A percentile compares a stretch with the other conserved stretches of the same genome.
Evolutionary conservation across 2,888 invertebrate species (phyloP).

Genomic region (Hemaris fuciformis): DNA sequence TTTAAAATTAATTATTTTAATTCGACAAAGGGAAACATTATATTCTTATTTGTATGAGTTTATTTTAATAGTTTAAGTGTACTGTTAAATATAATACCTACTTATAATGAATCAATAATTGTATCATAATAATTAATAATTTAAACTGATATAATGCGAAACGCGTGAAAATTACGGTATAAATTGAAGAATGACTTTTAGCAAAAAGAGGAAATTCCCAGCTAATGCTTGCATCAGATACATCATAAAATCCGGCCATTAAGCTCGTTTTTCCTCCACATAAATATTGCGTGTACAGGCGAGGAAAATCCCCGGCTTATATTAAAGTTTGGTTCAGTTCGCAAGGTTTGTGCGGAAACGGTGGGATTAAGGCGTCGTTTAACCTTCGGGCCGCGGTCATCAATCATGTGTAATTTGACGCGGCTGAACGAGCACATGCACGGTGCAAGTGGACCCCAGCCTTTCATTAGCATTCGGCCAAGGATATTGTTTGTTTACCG

Average conservation of each 20-base stretch:
- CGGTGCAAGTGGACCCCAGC: neutral
- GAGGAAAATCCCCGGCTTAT: constrained; percentile 6
- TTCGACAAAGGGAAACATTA: no score
- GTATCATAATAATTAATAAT: no score
- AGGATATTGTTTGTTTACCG: neutral
- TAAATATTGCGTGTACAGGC: constrained; percentile 9
- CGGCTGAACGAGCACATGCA: neutral
- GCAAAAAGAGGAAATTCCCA: neutral
- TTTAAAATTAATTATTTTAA: no score
- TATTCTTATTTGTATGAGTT: no score
- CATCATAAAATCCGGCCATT: neutral
- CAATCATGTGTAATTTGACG: constrained; percentile 30
- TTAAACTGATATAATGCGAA: no score
- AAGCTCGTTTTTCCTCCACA: neutral
- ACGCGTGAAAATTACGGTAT: no score
- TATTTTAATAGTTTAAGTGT: no score
- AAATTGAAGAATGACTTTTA: neutral
- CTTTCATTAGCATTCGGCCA: neutral
- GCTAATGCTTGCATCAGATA: neutral
- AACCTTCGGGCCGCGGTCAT: constrained; percentile 7
- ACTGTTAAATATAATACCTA: no score
- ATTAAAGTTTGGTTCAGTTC: neutral
- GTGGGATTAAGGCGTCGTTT: constrained; percentile 12
- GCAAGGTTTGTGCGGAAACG: neutral
- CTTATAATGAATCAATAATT: no score